These are phyloP conservation scores for Trachelipus rathkii DNA, from an alignment of 1,140 invertebrate genomes.

Conservation along the genomic window DNA sequence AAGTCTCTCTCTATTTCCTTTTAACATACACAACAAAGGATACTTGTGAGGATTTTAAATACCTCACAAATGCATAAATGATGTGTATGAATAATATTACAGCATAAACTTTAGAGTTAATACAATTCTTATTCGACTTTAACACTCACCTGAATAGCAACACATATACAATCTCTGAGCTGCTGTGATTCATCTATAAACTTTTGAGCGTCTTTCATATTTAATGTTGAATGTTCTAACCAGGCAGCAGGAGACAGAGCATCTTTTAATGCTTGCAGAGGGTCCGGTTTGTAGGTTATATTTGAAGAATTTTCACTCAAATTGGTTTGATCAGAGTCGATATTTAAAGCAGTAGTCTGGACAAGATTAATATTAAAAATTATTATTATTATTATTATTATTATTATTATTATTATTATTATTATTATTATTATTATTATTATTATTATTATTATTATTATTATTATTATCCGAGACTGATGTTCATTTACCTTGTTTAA, in stretches of 20 bases:
- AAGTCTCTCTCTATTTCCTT: too few relatives aligned
- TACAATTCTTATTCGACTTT: background rate
- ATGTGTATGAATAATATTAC: too few relatives aligned
- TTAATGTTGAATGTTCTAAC: conserved; percentile 32
- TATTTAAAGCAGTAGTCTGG: background rate
- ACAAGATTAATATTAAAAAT: too few relatives aligned
- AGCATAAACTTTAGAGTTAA: background rate
- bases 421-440: too few relatives aligned
- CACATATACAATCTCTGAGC: conserved; percentile 33
- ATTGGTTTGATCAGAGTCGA: background rate
- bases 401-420: too few relatives aligned
- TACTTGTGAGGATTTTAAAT: too few relatives aligned
- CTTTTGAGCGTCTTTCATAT: conserved; percentile 29
- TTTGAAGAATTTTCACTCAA: background rate
- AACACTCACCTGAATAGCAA: conserved; percentile 33
- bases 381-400: too few relatives aligned
- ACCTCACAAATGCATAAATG: too few relatives aligned
- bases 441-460: too few relatives aligned
- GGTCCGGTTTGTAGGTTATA: background rate
- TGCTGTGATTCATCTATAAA: conserved; percentile 30
- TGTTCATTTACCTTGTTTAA: background rate
- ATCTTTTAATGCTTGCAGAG: background rate
- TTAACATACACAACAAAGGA: too few relatives aligned
- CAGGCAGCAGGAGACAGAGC: conserved; percentile 26
- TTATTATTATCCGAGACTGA: too few relatives aligned